Evolutionary conservation across 1,140 invertebrate genomes (phyloP).

Genomic region (Eurosta solidaginis): DNA sequence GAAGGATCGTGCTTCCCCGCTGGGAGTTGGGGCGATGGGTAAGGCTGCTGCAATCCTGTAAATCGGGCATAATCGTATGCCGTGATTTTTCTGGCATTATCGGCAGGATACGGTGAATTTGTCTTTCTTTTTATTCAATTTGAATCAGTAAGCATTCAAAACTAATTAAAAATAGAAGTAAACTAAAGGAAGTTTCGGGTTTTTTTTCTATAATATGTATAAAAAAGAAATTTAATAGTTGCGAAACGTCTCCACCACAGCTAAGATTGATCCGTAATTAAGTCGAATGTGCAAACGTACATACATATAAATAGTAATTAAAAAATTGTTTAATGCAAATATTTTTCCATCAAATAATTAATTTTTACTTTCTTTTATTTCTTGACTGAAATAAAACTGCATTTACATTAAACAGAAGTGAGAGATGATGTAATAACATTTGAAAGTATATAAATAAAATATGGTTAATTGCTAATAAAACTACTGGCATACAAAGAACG

Average conservation of each 20-base stretch:
- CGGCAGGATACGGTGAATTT: too few relatives aligned
- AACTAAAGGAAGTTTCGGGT: not conserved
- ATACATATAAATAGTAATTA: constrained; percentile 11
- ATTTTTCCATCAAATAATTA: not conserved
- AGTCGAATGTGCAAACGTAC: not conserved
- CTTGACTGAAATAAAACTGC: not conserved
- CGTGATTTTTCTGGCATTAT: too few relatives aligned
- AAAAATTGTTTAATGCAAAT: not conserved
- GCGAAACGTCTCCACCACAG: not conserved
- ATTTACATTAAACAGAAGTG: not conserved
- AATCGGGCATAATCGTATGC: too few relatives aligned
- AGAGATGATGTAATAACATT: not conserved
- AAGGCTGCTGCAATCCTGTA: too few relatives aligned
- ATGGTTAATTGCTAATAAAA: too few relatives aligned
- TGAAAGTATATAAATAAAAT: not conserved
- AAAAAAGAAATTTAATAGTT: too few relatives aligned
- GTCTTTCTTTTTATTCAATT: not conserved
- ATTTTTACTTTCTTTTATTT: not conserved
- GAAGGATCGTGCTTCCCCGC: too few relatives aligned
- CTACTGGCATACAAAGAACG: too few relatives aligned
- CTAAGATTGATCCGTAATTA: not conserved
- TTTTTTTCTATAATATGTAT: constrained; percentile 11
- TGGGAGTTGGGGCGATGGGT: too few relatives aligned
- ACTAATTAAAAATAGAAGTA: constrained; percentile 26
- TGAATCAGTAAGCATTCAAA: constrained; percentile 10